Evolutionary conservation across 2,888 invertebrate species (phyloP), one percentile per base, ranked within the genome.

Genomic region (Petrolisthes cinctipes): DNA sequence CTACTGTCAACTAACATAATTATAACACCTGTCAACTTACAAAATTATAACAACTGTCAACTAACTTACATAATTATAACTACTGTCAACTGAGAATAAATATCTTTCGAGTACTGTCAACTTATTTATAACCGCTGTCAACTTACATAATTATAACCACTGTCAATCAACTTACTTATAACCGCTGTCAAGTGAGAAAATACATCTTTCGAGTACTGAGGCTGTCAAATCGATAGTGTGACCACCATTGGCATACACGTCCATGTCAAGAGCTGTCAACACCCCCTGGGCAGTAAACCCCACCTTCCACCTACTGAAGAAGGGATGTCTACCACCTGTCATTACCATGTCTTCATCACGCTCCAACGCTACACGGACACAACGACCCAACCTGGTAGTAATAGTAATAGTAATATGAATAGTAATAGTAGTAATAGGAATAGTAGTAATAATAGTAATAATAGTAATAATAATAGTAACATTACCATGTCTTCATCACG

Each of bases 341-440:
- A 96, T 95, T 91, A 96, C 93, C 97, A 99, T 99, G 92, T 99
- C 99, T 93, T 98, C 98, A 91, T 98, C 97, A 90, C 99, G 94
- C 92, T 98, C 98, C 84, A 99, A 93, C 95, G 97, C 97, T 91
- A 96, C 95, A 56, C 97, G 95, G 0, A 98, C 95, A 0, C 98
- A 97, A 91, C 95, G 94, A 79, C 95, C 94, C 5, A 96, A 93
- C 92, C 96, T 96, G 89, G n/a, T 89, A 79, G n/a, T 14, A 37
- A n/a, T n/a, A n/a, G n/a, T n/a, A n/a, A 56, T 51, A 14, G n/a
- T 23, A 76, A 76, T n/a, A n/a, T n/a, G n/a, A n/a, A n/a, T 14
- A 14, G 66, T 66, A 66, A 66, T 7, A 66, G 66, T 14, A 66
- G 7, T 7, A 66, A n/a, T n/a, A n/a, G n/a, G 9, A 76, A 76